These are phyloP conservation scores for Heliconius eleuchia DNA, from an alignment of 1,140 invertebrate species.

Conservation along the genomic window DNA sequence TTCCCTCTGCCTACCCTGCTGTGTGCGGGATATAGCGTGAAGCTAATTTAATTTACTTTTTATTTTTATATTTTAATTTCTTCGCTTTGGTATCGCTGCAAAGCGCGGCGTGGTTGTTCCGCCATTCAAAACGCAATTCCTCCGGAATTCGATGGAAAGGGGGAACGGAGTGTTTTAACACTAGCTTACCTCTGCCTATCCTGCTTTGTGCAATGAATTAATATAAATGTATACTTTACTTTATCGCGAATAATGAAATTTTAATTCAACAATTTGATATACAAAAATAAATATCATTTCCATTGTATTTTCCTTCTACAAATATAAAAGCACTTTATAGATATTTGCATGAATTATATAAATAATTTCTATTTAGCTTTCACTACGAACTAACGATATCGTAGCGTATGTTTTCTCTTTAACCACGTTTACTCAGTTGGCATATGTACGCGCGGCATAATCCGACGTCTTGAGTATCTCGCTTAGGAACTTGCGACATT, in stretches of 20 bases:
- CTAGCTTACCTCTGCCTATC: neutral
- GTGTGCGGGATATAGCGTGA: too few species aligned
- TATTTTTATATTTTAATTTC: too few species aligned
- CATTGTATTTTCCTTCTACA: neutral
- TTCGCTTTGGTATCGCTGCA: too few species aligned
- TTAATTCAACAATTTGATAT: too few species aligned
- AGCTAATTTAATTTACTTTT: too few species aligned
- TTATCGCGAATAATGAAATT: too few species aligned
- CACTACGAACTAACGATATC: constrained; percentile 11
- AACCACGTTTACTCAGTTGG: constrained; percentile 13
- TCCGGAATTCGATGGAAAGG: neutral
- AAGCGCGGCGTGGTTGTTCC: too few species aligned
- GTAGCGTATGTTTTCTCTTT: constrained; percentile 12
- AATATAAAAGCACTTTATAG: neutral
- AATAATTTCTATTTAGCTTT: neutral
- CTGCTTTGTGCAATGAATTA: neutral
- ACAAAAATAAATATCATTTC: neutral
- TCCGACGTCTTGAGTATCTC: constrained; percentile 25
- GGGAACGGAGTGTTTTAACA: neutral
- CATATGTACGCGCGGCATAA: constrained; percentile 22
- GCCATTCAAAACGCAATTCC: too few species aligned
- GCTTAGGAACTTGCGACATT: constrained; percentile 28
- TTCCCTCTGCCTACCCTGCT: too few species aligned
- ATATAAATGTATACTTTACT: too few species aligned
- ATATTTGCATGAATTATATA: neutral